Evolutionary conservation across 2,797 vertebrate genomes (phyloP), one percentile per base, ranked within the genome.

Genomic region (Oreochromis grahami): DNA sequence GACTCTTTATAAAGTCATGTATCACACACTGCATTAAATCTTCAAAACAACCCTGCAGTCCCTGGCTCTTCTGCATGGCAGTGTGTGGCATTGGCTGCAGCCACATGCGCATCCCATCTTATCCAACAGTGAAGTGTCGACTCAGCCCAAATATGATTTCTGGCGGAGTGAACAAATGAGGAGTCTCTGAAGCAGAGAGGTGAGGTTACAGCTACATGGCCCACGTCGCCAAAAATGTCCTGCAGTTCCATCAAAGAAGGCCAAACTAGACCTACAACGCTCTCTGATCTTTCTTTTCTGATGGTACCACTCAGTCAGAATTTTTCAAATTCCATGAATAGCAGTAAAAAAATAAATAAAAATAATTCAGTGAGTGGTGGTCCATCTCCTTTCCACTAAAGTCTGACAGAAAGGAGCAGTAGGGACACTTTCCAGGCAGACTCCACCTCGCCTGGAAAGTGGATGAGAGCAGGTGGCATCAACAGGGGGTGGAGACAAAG

Each of bases 71-170:
- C 24, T 74, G 24, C 76, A 84, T 63, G 78, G 51, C 52, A 10
- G 0, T 56, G 53, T 68, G 83, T 56, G 48, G 8, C 32, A 45
- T 65, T 92, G 92, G 88, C 87, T 87, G 21, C 58, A 82, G 48
- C 74, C 80, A 84, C 83, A 92, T 92, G 87, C 82, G 78, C 89
- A 89, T 85, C 85, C 60, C 76, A 79, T 77, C 80, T 76, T 80
- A 58, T 91, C 90, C 83, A 92, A 85, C 89, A 89, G 91, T 90
- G 92, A 92, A 88, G 89, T 87, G 90, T 92, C 80, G 87, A 83
- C 78, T 65, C 60, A 89, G 79, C 65, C 45, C 60, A 83, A 84
- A 55, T 82, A 79, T 80, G 82, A 83, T 76, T 63, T 50, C 77
- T 87, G 89, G 83, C 88, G 87, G 45, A 81, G 38, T 80, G 70